Evolutionary conservation across 2,113 vertebrate species (phyloP).

Genomic region (Macquaria ambigua): DNA sequence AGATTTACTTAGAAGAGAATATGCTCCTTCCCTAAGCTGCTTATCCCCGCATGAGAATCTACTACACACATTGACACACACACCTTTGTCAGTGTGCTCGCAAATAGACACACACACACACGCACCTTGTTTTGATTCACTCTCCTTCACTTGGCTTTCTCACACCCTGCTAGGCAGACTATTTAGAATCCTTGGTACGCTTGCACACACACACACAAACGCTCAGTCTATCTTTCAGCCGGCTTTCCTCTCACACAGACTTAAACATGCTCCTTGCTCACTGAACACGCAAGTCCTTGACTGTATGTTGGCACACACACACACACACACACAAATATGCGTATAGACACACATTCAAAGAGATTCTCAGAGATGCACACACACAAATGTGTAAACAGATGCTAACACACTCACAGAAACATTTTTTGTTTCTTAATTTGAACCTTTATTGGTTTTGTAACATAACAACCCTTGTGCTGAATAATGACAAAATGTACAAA

Average conservation of each 20-base stretch:
- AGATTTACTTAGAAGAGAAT: slow-evolving; percentile 83
- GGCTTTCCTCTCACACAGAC: slow-evolving; percentile 46
- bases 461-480: too few relatives aligned
- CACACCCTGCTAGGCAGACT: slow-evolving; percentile 60
- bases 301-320: slow-evolving; percentile 24
- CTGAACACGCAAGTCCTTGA: slow-evolving; percentile 41
- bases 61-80: slow-evolving; percentile 26
- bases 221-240: slow-evolving; percentile 18
- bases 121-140: slow-evolving; percentile 60
- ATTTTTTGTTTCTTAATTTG: too few relatives aligned
- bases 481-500: too few relatives aligned
- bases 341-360: not conserved
- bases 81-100: slow-evolving; percentile 4
- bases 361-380: slow-evolving; percentile 1
- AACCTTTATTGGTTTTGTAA: too few relatives aligned
- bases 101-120: slow-evolving; percentile 32
- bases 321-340: slow-evolving; percentile 8
- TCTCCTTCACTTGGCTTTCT: slow-evolving; percentile 57
- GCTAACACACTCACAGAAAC: slow-evolving; percentile 28
- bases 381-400: slow-evolving; percentile 11
- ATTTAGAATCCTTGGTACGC: slow-evolving; percentile 32
- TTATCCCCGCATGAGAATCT: slow-evolving; percentile 75
- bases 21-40: slow-evolving; percentile 77
- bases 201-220: slow-evolving; percentile 19
- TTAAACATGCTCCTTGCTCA: slow-evolving; percentile 53